Conservation (phyloP, 2,888 invertebrate species). For the Meiosimyza platycephala region DNA sequence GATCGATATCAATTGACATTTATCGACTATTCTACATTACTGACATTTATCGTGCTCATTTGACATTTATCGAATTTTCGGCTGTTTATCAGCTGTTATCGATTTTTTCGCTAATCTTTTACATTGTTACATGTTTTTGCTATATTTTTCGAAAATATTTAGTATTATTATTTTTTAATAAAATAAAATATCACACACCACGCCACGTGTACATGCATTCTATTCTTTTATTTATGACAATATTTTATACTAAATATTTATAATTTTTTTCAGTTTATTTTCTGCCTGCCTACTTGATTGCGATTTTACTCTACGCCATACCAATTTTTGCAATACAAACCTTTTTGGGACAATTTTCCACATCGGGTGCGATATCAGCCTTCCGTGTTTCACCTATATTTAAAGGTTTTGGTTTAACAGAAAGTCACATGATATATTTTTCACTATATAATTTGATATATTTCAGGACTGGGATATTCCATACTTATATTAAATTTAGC, state of each 20-base stretch:
- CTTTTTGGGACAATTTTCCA: constrained; percentile 86
- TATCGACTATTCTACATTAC: too few species aligned
- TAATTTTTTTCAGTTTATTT: constrained; percentile 52
- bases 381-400: constrained; percentile 87
- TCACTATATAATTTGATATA: background rate
- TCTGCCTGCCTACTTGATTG: constrained; percentile 55
- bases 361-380: constrained; percentile 83
- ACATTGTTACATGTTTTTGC: too few species aligned
- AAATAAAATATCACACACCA: too few species aligned
- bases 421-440: background rate
- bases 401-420: constrained; percentile 74
- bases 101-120: too few species aligned
- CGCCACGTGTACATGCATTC: background rate
- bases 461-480: constrained; percentile 72
- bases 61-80: too few species aligned
- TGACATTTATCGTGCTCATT: too few species aligned
- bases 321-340: constrained; percentile 91
- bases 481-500: constrained; percentile 83
- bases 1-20: too few species aligned
- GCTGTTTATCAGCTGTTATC: too few species aligned
- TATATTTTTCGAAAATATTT: too few species aligned
- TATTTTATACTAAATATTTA: background rate
- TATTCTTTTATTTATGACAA: background rate
- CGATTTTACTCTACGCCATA: constrained; percentile 68
- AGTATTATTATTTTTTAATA: too few species aligned